Percentiles rank a stretch among this genome's conserved stretches.
These are phyloP conservation scores for Lithobates sylvaticus DNA, from an alignment of 2,797 vertebrate species.

Conservation along the genomic window DNA sequence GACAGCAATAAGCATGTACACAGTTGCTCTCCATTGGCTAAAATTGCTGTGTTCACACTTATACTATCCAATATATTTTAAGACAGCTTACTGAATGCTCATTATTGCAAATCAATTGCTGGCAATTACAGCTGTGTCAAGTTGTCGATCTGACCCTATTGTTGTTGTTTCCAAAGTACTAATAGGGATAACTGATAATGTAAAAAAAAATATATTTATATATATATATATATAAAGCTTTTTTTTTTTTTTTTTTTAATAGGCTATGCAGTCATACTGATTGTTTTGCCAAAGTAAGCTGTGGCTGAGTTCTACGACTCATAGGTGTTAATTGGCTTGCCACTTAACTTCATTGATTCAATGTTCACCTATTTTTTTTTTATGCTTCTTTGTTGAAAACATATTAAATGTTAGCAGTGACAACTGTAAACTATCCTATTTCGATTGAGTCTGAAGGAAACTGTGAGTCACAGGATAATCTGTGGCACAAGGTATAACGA, in stretches of 20 bases:
- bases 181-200: conserved; percentile 65
- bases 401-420: no score
- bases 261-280: conserved; percentile 69
- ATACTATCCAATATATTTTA: conserved; percentile 24
- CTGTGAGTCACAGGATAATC: no score
- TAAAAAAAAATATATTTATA: conserved; percentile 56
- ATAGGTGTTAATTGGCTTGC: conserved; percentile 58
- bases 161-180: conserved; percentile 64
- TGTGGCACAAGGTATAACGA: no score
- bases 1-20: background rate
- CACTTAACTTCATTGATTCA: conserved; percentile 63
- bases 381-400: no score
- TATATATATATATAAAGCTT: background rate
- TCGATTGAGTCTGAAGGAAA: no score
- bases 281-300: conserved; percentile 71
- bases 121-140: conserved; percentile 33
- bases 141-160: conserved; percentile 61
- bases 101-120: conserved; percentile 61
- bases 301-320: conserved; percentile 67
- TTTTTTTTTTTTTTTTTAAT: conserved; percentile 67
- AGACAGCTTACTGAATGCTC: conserved; percentile 40
- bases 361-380: background rate
- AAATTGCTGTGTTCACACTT: conserved; percentile 29
- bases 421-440: background rate
- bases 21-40: background rate